phyloP scores from a whole-genome alignment of 2,888 invertebrate genomes.

The Tubulanus polymorphus region DNA sequence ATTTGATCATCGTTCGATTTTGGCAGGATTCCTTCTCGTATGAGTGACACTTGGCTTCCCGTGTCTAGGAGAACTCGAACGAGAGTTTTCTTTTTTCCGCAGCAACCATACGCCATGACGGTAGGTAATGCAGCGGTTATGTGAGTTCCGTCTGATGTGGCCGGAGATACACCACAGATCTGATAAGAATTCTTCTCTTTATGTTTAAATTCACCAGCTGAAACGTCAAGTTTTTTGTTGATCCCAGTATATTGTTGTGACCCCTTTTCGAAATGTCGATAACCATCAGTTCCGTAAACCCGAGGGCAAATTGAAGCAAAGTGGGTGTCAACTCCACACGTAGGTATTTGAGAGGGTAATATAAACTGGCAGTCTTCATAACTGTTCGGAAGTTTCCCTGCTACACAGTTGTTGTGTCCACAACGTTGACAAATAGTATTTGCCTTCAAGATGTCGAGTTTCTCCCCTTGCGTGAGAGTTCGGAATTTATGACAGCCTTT shows the following conservation, averaged over 20 bases:
- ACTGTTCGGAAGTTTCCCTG: not conserved
- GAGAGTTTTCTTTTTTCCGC: slow-evolving; percentile 4
- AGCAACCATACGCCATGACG: slow-evolving; percentile 7
- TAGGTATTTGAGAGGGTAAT: not conserved
- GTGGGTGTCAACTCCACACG: not conserved
- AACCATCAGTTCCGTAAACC: slow-evolving; percentile 1
- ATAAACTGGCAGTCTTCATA: not conserved
- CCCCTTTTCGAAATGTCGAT: not conserved
- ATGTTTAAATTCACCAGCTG: not conserved
- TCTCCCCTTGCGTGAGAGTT: not conserved
- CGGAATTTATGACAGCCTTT: not conserved
- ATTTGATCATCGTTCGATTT: not conserved
- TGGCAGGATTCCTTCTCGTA: slow-evolving; percentile 6
- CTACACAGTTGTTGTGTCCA: not conserved
- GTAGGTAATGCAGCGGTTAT: slow-evolving; percentile 1
- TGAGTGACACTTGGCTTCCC: slow-evolving; percentile 3
- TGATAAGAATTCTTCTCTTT: not conserved
- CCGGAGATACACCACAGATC: not conserved
- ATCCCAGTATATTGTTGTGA: too few species aligned
- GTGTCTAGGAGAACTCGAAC: slow-evolving; percentile 1
- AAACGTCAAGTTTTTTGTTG: not conserved
- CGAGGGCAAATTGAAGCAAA: not conserved
- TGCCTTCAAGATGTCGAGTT: not conserved
- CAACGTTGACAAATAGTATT: not conserved
- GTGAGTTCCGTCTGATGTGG: not conserved